These are phyloP conservation scores for Alectoris magna DNA, from an alignment of 2,797 vertebrate genomes.

Conservation along the genomic window DNA sequence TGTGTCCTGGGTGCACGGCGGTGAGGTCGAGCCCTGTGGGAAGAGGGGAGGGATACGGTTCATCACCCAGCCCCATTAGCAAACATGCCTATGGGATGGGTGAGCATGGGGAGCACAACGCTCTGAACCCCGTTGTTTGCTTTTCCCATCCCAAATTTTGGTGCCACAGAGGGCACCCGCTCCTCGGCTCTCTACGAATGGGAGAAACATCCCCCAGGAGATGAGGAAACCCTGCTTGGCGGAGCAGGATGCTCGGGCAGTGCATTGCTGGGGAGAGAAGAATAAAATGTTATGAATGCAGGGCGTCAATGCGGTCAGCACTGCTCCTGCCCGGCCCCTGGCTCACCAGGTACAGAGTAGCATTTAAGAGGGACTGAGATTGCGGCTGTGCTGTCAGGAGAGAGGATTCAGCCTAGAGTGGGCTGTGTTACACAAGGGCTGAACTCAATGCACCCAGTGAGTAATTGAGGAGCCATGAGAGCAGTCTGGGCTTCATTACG, in stretches of 20 bases:
- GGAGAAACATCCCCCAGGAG: background rate
- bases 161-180: background rate
- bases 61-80: background rate
- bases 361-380: background rate
- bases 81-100: background rate
- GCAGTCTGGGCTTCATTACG: slow-evolving; percentile 21
- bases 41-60: background rate
- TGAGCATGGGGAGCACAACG: background rate
- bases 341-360: fast-evolving
- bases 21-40: slow-evolving; percentile 13
- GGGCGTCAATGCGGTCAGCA: background rate
- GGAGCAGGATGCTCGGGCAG: background rate
- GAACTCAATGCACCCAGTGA: slow-evolving; percentile 29
- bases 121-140: background rate
- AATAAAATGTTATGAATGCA: background rate
- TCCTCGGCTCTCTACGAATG: fast-evolving
- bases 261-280: background rate
- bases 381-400: background rate
- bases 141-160: background rate
- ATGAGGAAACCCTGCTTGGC: background rate
- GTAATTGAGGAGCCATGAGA: slow-evolving; percentile 45
- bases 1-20: background rate
- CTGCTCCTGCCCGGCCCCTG: background rate
- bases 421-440: slow-evolving; percentile 43
- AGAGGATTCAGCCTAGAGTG: background rate